A percentile compares a stretch with the other conserved stretches of the same genome.
Evolutionary conservation across 2,888 invertebrate genomes (phyloP).

Genomic region (Oxycera nigricornis): DNA sequence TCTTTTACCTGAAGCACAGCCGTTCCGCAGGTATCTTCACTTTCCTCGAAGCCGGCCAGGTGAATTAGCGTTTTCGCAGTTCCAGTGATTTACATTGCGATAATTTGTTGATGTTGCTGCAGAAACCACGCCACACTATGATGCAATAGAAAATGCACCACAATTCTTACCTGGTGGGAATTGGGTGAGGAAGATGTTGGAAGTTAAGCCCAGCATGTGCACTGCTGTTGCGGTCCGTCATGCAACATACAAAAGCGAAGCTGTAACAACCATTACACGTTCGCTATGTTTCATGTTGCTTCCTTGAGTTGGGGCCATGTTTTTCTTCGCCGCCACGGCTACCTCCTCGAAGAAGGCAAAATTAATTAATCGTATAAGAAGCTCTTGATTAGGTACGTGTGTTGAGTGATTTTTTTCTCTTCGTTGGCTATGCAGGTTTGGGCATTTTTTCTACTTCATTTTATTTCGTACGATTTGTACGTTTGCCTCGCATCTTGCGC

Average conservation of each 20-base stretch:
- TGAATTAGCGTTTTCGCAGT: slow-evolving; percentile 37
- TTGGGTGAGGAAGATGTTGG: slow-evolving; percentile 35
- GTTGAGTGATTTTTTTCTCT: not conserved
- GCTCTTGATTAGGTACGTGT: slow-evolving; percentile 36
- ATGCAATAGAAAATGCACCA: slow-evolving; percentile 13
- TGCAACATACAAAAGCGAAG: not conserved
- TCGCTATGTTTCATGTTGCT: not conserved
- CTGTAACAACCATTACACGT: not conserved
- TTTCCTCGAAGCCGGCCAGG: not conserved
- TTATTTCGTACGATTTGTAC: slow-evolving; percentile 5
- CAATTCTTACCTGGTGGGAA: slow-evolving; percentile 17
- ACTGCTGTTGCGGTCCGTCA: not conserved
- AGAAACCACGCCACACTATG: slow-evolving; percentile 17
- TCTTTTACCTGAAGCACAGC: not conserved
- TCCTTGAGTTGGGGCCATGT: not conserved
- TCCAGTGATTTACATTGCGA: slow-evolving; percentile 37
- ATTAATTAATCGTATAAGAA: slow-evolving; percentile 40
- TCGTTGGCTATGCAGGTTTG: not conserved
- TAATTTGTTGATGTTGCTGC: slow-evolving; percentile 22
- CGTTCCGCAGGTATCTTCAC: slow-evolving; percentile 11
- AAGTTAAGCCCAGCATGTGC: not conserved
- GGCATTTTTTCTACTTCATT: not conserved
- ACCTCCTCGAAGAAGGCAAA: slow-evolving; percentile 3
- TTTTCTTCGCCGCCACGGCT: not conserved
- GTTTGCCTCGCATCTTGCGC: not conserved